Conservation (phyloP, 2,888 invertebrate species). For the Campopleginae sp. region DNA sequence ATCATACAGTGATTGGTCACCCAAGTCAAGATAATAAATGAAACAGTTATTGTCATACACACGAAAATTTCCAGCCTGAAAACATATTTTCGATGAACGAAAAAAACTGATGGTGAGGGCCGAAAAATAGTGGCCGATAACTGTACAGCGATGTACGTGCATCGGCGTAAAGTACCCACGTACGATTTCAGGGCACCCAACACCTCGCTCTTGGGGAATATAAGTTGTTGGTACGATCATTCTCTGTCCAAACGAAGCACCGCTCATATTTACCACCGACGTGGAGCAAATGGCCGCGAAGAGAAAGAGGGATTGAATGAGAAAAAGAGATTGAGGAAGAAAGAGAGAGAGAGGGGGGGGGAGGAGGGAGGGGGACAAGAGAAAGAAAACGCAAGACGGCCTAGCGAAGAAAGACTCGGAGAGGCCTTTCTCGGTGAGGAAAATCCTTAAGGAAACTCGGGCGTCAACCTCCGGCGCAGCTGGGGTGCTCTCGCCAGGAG, state of each 20-base stretch:
- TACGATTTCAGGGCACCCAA: constrained; percentile 45
- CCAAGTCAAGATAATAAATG: constrained; percentile 22
- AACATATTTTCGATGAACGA: background rate
- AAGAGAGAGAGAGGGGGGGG: background rate
- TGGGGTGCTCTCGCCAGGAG: constrained; percentile 35
- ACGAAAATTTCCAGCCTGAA: background rate
- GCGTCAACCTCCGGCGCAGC: constrained; percentile 61
- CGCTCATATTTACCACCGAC: constrained; percentile 82
- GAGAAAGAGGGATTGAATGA: constrained; percentile 56
- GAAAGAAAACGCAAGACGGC: background rate
- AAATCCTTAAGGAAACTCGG: constrained; percentile 57
- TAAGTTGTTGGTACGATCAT: constrained; percentile 81
- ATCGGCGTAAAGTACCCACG: constrained; percentile 62
- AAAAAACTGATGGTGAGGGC: background rate
- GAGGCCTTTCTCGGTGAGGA: constrained; percentile 41
- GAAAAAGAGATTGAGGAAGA: background rate
- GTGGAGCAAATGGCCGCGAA: constrained; percentile 74
- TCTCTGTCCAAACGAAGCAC: constrained; percentile 81
- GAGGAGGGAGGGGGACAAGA: background rate
- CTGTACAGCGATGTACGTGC: background rate
- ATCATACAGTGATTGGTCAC: constrained; percentile 38
- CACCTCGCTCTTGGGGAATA: constrained; percentile 73
- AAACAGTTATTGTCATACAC: constrained; percentile 26
- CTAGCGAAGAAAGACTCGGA: constrained; percentile 15
- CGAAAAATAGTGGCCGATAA: constrained; percentile 39